Evolutionary conservation across 2,113 vertebrate genomes (phyloP).

Genomic region (Sula dactylatra): DNA sequence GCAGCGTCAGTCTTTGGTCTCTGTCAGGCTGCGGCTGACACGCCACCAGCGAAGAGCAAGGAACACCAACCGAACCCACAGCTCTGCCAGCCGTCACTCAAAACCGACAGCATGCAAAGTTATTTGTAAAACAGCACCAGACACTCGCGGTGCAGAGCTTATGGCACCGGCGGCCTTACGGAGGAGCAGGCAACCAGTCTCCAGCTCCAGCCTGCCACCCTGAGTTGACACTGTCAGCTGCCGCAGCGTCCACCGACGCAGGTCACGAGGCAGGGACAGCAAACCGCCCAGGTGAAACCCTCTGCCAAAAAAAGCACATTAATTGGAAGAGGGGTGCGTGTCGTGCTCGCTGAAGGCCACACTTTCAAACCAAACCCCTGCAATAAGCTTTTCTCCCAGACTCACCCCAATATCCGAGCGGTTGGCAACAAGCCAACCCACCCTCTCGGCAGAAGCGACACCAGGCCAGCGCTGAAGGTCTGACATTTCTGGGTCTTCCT

Average conservation of each 20-base stretch:
- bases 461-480: not conserved
- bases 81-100: not conserved
- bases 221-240: not conserved
- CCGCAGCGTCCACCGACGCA: not conserved
- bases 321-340: too few relatives aligned
- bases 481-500: not conserved
- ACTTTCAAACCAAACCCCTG: not conserved
- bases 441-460: not conserved
- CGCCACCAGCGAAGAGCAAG: not conserved
- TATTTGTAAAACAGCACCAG: not conserved
- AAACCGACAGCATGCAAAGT: accelerated
- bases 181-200: not conserved
- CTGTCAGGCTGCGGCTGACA: not conserved
- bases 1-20: not conserved
- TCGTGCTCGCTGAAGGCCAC: not conserved
- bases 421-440: not conserved
- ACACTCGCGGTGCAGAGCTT: not conserved
- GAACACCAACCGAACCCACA: accelerated
- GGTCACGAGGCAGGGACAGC: not conserved
- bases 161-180: not conserved
- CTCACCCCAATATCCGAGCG: accelerated
- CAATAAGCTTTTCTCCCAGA: not conserved
- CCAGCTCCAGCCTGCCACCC: constrained; percentile 18
- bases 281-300: not conserved
- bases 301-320: not conserved